phyloP scores from a whole-genome alignment of 2,888 invertebrate genomes.

The Mamestra brassicae region DNA sequence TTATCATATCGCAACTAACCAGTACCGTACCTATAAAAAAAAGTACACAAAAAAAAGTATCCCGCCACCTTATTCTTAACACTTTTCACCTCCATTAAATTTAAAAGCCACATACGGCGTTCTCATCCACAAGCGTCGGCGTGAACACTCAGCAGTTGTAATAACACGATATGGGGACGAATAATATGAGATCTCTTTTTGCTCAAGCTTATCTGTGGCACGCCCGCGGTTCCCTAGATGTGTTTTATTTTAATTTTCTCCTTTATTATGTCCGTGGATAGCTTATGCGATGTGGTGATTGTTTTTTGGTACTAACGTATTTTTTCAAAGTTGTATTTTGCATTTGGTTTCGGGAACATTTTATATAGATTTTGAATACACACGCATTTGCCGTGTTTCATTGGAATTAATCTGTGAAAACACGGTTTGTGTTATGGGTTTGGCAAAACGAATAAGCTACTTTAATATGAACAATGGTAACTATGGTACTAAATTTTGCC shows the following conservation, averaged over 20 bases:
- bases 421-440: constrained; percentile 5
- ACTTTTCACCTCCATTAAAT: constrained; percentile 7
- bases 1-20: not conserved
- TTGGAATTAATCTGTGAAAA: constrained; percentile 16
- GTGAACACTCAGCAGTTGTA: constrained; percentile 77
- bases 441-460: constrained; percentile 1
- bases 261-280: constrained; percentile 39
- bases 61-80: not conserved
- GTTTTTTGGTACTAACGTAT: constrained; percentile 20
- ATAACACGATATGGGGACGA: constrained; percentile 83
- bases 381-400: constrained; percentile 20
- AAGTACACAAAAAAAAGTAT: not conserved
- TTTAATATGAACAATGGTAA: not conserved
- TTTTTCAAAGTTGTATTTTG: not conserved
- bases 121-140: constrained; percentile 51
- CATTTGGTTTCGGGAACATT: not conserved
- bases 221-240: constrained; percentile 63
- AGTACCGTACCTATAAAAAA: not conserved
- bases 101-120: constrained; percentile 65
- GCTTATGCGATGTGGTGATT: constrained; percentile 26
- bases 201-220: constrained; percentile 72
- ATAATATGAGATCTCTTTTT: constrained; percentile 82
- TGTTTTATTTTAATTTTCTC: constrained; percentile 77
- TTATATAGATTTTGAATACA: not conserved
- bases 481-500: not conserved